Evolutionary conservation across 2,888 invertebrate genomes (phyloP).

Genomic region (Papilio demoleus): DNA sequence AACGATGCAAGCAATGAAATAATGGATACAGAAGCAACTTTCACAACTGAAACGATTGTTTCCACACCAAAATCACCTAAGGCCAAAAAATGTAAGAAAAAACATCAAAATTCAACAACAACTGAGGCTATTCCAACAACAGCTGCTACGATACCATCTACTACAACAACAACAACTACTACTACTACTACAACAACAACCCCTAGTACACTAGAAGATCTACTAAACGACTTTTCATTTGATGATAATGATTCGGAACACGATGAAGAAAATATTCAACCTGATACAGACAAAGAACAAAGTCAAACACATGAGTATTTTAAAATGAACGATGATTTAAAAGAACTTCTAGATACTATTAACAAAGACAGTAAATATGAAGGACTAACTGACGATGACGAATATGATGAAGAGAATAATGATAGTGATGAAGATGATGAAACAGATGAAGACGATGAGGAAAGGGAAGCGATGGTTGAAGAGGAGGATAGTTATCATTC

Average conservation of each 20-base stretch:
- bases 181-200: slow-evolving; percentile 54
- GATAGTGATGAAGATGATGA: slow-evolving; percentile 49
- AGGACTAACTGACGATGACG: slow-evolving; percentile 49
- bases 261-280: slow-evolving; percentile 38
- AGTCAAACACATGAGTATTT: slow-evolving; percentile 61
- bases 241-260: slow-evolving; percentile 53
- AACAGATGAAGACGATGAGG: slow-evolving; percentile 49
- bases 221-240: slow-evolving; percentile 64
- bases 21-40: slow-evolving; percentile 50
- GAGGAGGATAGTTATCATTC: slow-evolving; percentile 30
- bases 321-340: slow-evolving; percentile 65
- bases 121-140: slow-evolving; percentile 45
- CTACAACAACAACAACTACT: slow-evolving; percentile 51
- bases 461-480: slow-evolving; percentile 29
- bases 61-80: slow-evolving; percentile 55
- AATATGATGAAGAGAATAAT: slow-evolving; percentile 48
- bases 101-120: slow-evolving; percentile 59
- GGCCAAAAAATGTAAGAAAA: slow-evolving; percentile 76
- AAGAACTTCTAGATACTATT: slow-evolving; percentile 66
- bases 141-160: slow-evolving; percentile 44
- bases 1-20: slow-evolving; percentile 53
- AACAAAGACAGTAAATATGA: slow-evolving; percentile 50
- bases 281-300: slow-evolving; percentile 56
- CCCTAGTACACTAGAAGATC: slow-evolving; percentile 63
- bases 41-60: slow-evolving; percentile 53